A percentile compares a stretch with the other conserved stretches of the same genome.
phyloP scores from a whole-genome alignment of 1,140 invertebrate species.

The Pogonomyrmex californicus region DNA sequence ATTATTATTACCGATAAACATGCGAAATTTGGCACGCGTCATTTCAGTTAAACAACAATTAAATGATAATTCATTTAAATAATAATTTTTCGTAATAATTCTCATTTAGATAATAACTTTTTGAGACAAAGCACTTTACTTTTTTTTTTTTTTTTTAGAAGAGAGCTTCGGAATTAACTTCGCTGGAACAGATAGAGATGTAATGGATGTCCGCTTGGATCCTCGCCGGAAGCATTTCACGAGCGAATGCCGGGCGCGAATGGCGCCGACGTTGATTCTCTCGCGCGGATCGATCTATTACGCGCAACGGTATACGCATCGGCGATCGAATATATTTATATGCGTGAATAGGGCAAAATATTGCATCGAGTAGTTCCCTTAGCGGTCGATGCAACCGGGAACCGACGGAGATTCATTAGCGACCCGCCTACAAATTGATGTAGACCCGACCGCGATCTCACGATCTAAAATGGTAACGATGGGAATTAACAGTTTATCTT shows the following conservation, averaged over 20 bases:
- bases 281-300: constrained; percentile 7
- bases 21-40: not conserved
- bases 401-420: constrained; percentile 60
- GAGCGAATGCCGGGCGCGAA: not conserved
- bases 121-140: too few relatives aligned
- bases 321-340: not conserved
- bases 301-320: constrained; percentile 12
- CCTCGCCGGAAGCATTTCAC: not conserved
- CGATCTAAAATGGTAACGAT: constrained; percentile 79
- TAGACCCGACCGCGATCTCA: constrained; percentile 74
- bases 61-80: not conserved
- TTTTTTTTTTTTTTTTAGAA: too few relatives aligned
- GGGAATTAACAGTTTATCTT: constrained; percentile 71
- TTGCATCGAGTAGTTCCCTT: constrained; percentile 29
- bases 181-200: too few relatives aligned
- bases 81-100: too few relatives aligned
- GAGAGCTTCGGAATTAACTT: not conserved
- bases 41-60: not conserved
- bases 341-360: not conserved
- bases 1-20: not conserved
- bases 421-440: constrained; percentile 60
- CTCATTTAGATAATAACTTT: too few relatives aligned
- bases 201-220: constrained; percentile 13
- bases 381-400: not conserved
- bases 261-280: constrained; percentile 6